phyloP scores from a whole-genome alignment of 2,888 invertebrate genomes.

The Auanema sp. region DNA sequence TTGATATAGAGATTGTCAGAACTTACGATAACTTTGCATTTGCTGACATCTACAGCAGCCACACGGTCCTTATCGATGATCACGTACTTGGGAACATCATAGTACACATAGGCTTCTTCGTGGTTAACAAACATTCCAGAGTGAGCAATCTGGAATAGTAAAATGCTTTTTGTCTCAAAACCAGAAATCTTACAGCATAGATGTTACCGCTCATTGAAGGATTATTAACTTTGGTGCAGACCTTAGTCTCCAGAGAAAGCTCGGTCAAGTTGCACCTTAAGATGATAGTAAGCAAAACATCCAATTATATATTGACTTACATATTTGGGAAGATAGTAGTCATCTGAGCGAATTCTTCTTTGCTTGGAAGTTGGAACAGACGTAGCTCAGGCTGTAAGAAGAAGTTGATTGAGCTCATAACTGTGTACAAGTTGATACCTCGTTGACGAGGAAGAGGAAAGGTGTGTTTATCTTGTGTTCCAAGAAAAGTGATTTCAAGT shows the following conservation, averaged over 20 bases:
- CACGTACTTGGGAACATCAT: constrained; percentile 37
- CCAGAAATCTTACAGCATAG: constrained; percentile 32
- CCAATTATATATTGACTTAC: constrained; percentile 5
- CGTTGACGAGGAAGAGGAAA: constrained; percentile 27
- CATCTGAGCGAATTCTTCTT: constrained; percentile 30
- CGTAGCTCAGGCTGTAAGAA: constrained; percentile 13
- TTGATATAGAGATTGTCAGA: neutral
- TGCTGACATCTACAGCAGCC: constrained; percentile 32
- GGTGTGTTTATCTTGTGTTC: constrained; percentile 39
- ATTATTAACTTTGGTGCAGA: constrained; percentile 37
- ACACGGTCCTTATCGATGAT: constrained; percentile 30
- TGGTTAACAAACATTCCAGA: constrained; percentile 40
- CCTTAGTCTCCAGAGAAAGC: constrained; percentile 27
- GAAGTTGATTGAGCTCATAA: constrained; percentile 4
- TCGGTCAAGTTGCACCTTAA: constrained; percentile 28
- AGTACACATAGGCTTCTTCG: constrained; percentile 40
- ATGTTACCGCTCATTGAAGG: constrained; percentile 31
- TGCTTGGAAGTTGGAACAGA: constrained; percentile 9
- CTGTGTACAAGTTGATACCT: constrained; percentile 4
- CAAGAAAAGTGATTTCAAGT: constrained; percentile 37
- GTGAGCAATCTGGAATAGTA: constrained; percentile 30
- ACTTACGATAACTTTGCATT: constrained; percentile 46
- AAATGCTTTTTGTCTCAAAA: neutral
- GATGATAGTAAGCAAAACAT: neutral
- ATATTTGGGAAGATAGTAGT: constrained; percentile 37